Evolutionary conservation across 2,797 vertebrate genomes (phyloP), one percentile per base, ranked within the genome.

Genomic region (Labroides dimidiatus): DNA sequence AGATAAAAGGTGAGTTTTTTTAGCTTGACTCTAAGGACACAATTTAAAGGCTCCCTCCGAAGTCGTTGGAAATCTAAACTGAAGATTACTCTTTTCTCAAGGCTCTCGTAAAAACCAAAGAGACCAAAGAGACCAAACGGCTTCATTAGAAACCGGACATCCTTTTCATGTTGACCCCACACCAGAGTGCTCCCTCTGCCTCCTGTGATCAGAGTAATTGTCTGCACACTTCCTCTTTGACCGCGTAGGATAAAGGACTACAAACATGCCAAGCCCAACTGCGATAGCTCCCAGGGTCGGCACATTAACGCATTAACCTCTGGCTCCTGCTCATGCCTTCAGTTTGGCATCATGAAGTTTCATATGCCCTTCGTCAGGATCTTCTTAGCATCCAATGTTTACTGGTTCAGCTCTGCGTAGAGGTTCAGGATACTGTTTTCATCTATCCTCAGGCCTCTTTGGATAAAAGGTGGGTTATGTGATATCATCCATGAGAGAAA

Each of bases 181-280:
- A 84, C 80, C 56, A 44, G 37, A 65, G 64, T 1, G 23, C 45
- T 33, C 1, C 61, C 61, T 56, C 48, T 20, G 80, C 57, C 78
- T 74, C 64, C 49, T 82, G 78, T 84, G 75, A 88, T 90, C 87
- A 68, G 75, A 62, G 57, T 72, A 58, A 89, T 85, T 79, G 67
- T 80, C 78, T 64, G 39, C 41, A 72, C 56, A 52, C 52, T 24
- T 43, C 59, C 60, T 48, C 64, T 54, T 16, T 63, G 72, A 60
- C 74, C 48, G 58, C 43, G 30, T 21, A 36, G 75, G 70, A 77
- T 69, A 62, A 81, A 82, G 59, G 52, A 74, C 64, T 57, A 33
- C 30, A 33, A 33, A 33, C 30, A 33, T 1, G 30, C 7, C 5
- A 33, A 33, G 30, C 1, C 30, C 11, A 10, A 42, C 54, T 44